A percentile compares a stretch with the other conserved stretches of the same genome.
Evolutionary conservation across 2,113 vertebrate species (phyloP).

Genomic region (Erythrocebus patas): DNA sequence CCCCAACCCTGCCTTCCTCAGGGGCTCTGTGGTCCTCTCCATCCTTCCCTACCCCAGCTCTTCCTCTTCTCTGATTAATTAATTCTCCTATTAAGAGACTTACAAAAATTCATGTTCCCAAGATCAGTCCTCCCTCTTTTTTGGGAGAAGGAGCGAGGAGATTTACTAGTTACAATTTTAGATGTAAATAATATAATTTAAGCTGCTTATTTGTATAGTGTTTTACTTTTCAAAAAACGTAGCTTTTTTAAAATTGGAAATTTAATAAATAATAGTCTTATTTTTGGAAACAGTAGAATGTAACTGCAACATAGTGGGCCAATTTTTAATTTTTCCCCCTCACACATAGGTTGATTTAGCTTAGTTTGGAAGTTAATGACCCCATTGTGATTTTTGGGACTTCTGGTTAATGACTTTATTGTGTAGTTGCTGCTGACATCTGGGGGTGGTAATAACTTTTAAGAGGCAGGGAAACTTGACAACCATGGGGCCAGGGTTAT

Average conservation of each 20-base stretch:
- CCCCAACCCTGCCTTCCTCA: background rate
- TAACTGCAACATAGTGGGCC: background rate
- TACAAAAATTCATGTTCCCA: background rate
- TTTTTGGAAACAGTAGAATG: background rate
- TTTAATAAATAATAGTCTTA: background rate
- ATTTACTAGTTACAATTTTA: slow-evolving; percentile 36
- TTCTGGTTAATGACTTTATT: background rate
- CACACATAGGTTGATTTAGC: background rate
- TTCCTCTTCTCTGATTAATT: background rate
- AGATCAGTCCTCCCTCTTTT: background rate
- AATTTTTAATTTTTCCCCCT: background rate
- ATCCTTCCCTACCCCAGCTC: background rate
- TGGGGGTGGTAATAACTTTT: background rate
- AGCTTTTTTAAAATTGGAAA: background rate
- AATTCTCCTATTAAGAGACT: background rate
- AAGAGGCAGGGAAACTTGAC: background rate
- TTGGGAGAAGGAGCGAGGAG: background rate
- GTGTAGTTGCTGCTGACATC: background rate
- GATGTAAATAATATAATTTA: slow-evolving; percentile 2
- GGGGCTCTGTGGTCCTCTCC: background rate
- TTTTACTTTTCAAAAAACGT: background rate
- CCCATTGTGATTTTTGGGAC: background rate
- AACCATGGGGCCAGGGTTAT: background rate
- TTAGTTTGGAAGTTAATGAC: background rate
- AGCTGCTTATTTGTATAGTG: background rate